Evolutionary conservation across 2,888 invertebrate species (phyloP), one percentile per base, ranked within the genome.

Genomic region (Meloe dianella): DNA sequence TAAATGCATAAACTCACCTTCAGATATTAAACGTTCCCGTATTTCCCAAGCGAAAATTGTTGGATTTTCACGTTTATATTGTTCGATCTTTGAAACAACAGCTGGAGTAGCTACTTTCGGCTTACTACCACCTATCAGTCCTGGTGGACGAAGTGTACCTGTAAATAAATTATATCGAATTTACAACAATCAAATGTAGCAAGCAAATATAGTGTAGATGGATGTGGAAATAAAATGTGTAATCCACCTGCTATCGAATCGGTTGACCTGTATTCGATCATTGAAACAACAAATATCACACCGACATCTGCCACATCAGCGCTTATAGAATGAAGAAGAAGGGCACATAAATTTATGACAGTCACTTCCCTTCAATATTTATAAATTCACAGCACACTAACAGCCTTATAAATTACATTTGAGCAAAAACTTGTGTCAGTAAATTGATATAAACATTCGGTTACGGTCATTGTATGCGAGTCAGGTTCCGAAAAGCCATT

Each of bases 11-110:
- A 58, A 78, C 85, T 89, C 89, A 97, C 97, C 96, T 92, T 98
- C 97, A 72, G 95, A 94, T 80, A 98, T 95, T 71, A 98, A 91
- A 83, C 96, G 89, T 85, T 98, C 98, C 66, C 98, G 89, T 75
- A 98, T 98, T 88, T 98, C 98, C 98, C 98, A 98, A 58, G 98
- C 98, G 84, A 98, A 98, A 81, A 98, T 97, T 68, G 98, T 98
- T 4, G 98, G 97, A 85, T 98, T 98, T 84, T 98, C 97, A 77
- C 96, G 86, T 87, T 98, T 98, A 89, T 98, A 97, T 84, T 97
- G 95, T 85, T 98, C 98, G 80, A 98, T 98, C 87, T 97, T 98
- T 72, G 96, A 93, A 69, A 98, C 97, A 61, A 98, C 98, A 14
- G 95, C 93, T 24, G 98, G 98, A 32, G 98, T 98, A 65, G 98